These are phyloP conservation scores for Heliocidaris erythrogramma DNA, from an alignment of 35 echinoderm and acorn worm genomes.

Conservation along the genomic window DNA sequence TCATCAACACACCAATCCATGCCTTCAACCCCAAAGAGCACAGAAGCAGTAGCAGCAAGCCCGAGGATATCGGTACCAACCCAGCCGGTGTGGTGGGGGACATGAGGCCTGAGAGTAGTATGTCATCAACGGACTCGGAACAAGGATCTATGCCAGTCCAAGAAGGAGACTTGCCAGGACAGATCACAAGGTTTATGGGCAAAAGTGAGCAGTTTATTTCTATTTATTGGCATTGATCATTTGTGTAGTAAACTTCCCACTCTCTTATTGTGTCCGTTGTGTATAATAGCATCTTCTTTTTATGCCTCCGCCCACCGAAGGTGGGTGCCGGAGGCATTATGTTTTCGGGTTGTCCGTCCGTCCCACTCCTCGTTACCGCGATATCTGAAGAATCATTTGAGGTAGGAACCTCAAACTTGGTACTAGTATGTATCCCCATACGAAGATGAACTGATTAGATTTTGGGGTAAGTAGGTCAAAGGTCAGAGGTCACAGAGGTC, in stretches of 20 bases:
- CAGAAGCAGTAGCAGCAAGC: constrained; percentile 45
- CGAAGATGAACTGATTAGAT: no score
- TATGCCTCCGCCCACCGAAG: no score
- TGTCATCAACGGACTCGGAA: constrained; percentile 38
- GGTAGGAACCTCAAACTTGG: no score
- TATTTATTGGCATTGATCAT: background rate
- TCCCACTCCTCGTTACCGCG: no score
- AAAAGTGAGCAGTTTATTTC: constrained; percentile 76
- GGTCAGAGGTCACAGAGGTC: no score
- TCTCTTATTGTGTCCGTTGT: background rate
- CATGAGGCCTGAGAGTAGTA: background rate
- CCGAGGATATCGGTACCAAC: constrained; percentile 51
- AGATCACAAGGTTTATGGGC: constrained; percentile 90
- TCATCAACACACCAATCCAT: constrained; percentile 73
- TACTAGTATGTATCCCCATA: no score
- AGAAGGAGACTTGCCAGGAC: constrained; percentile 92
- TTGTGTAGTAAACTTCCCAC: background rate
- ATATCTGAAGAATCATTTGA: no score
- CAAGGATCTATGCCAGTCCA: constrained; percentile 50
- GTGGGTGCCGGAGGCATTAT: no score
- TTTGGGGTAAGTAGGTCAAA: no score
- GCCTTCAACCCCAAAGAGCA: constrained; percentile 47
- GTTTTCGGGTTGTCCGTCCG: no score
- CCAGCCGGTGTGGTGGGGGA: constrained; percentile 47
- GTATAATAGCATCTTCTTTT: no score